These are phyloP conservation scores for Drosophila merina DNA, from an alignment of 2,888 invertebrate genomes.

Conservation along the genomic window DNA sequence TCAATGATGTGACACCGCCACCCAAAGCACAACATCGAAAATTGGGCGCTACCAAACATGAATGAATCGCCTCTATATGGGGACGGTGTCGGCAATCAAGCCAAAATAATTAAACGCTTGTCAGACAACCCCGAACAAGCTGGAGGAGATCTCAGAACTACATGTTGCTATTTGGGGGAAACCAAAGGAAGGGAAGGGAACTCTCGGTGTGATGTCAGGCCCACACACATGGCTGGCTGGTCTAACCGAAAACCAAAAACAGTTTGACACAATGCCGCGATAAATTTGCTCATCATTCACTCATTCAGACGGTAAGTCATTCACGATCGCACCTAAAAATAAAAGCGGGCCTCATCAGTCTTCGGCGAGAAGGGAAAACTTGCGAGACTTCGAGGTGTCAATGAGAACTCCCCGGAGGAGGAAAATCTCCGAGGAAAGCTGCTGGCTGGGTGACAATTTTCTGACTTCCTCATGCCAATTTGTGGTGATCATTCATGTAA, in stretches of 20 bases:
- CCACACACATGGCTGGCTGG: conserved; percentile 55
- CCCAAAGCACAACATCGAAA: conserved; percentile 23
- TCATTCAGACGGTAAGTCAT: conserved; percentile 77
- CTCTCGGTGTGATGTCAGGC: conserved; percentile 27
- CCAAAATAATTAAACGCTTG: conserved; percentile 78
- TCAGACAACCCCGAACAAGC: conserved; percentile 41
- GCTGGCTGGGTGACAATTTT: conserved; percentile 48
- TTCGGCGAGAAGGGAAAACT: conserved; percentile 33
- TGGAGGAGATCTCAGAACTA: conserved; percentile 12
- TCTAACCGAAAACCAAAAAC: conserved; percentile 27
- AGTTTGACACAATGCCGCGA: conserved; percentile 78
- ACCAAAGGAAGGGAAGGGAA: not conserved
- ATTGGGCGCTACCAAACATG: conserved; percentile 50
- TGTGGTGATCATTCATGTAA: conserved; percentile 80
- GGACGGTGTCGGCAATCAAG: conserved; percentile 56
- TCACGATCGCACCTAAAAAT: conserved; percentile 69
- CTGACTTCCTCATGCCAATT: conserved; percentile 74
- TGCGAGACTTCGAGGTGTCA: conserved; percentile 59
- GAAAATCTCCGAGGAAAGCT: conserved; percentile 48
- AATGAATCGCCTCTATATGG: conserved; percentile 57
- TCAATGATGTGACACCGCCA: conserved; percentile 58
- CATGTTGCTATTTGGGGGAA: not conserved
- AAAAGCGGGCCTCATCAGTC: conserved; percentile 77
- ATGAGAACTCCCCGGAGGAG: conserved; percentile 53
- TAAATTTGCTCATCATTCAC: conserved; percentile 80